phyloP scores from a whole-genome alignment of 2,113 vertebrate species.

The Hiodon tergisus region DNA sequence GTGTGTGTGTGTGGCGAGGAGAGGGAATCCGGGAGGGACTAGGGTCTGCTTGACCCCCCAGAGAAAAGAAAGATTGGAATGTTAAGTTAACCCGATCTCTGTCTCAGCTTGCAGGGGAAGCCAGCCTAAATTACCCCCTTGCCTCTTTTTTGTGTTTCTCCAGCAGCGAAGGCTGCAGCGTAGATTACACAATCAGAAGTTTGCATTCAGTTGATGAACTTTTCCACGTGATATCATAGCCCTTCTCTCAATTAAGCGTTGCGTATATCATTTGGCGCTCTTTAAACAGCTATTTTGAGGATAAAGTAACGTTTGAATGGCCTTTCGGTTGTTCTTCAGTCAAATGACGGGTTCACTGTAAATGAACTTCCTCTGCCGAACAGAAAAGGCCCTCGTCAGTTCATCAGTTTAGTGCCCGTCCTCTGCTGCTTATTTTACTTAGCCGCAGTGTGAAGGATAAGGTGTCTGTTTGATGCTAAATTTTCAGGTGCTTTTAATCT shows the following conservation, averaged over 20 bases:
- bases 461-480: not conserved
- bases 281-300: not conserved
- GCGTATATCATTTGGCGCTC: not conserved
- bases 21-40: constrained; percentile 3
- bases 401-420: not conserved
- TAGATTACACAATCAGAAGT: not conserved
- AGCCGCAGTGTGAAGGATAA: not conserved
- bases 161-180: too few species aligned
- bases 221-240: not conserved
- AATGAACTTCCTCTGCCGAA: not conserved
- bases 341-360: not conserved
- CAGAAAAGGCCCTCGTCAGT: not conserved
- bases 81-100: constrained; percentile 47
- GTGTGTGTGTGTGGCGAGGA: not conserved
- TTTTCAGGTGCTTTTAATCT: not conserved
- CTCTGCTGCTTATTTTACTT: not conserved
- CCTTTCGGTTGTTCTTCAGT: not conserved
- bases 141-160: not conserved
- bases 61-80: constrained; percentile 46
- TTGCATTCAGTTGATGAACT: not conserved
- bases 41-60: constrained; percentile 13
- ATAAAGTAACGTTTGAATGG: not conserved
- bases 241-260: not conserved
- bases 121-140: constrained; percentile 33
- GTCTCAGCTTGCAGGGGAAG: constrained; percentile 39